Evolutionary conservation across 35 echinoderm and acorn worm genomes (phyloP), one percentile per base, ranked within the genome.

Genomic region (Heliocidaris erythrogramma): DNA sequence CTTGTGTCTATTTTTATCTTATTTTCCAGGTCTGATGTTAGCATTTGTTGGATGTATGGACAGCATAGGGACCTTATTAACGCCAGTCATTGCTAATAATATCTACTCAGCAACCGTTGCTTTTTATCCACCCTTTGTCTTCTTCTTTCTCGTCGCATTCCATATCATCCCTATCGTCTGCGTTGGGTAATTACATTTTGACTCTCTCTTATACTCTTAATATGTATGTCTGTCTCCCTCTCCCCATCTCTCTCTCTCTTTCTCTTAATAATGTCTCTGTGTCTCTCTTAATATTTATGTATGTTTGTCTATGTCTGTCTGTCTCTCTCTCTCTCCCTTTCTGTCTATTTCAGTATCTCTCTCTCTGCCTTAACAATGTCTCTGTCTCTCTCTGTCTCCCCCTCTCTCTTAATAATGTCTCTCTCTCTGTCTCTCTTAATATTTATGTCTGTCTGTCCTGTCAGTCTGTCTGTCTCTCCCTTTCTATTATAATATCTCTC

Each of bases 11-110:
- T 84, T 16, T 84, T 84, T 29, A 84, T 88, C 6, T 50, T 27
- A 14, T 30, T 92, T 49, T 92, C 5, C 90, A 92, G 90, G 90
- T 48, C 24, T 92, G n/a, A 92, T 92, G 90, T 56, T 92, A 5
- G 90, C 90, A 5, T 49, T 56, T 30, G 90, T 56, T 1, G 90
- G 90, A n/a, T 92, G 90, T 24, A 49, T 56, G 90, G 49, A 92
- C 48, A 92, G 90, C 27, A 29, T 56, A 10, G 90, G 30, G 12
- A 13, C 42, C 9, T 49, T 92, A 30, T 30, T 92, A 13, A 92
- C 47, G 4, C 90, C 90, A 4, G 4, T 92, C 90, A 92, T 92
- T 4, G 7, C 48, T 11, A 48, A 92, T 18, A 49, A 92, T 30
- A 56, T 92, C 48, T 92, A 92, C 49, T 92, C 90, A 18, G 90